Base-by-base conservation (phyloP, 64 coral and sea anemone genomes). In the Platygyra sinensis region DNA sequence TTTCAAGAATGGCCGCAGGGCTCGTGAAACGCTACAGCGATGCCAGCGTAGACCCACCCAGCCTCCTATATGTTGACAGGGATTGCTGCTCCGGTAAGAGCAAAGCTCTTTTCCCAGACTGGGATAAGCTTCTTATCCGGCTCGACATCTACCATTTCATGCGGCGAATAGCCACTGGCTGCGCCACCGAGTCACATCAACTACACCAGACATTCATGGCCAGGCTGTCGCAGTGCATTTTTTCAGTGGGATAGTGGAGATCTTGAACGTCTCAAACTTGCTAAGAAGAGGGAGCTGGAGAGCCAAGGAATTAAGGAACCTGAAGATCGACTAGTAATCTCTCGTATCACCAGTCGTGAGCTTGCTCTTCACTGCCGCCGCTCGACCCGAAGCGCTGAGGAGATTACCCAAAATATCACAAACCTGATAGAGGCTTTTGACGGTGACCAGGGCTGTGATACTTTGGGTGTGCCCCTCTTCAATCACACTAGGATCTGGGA, bases 81-180 rank as follows among this genome's bases (percentile, higher is more conserved):
- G 76, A 90, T 25, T 90, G 88, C 62, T 90, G 88, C 60, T 31
- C 39, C 50, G 61, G 25, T 15, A 88, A 75, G 82, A 91, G 72
- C 72, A 82, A 81, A 30, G 30, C 54, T 30, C 29, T 94, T 14
- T 94, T 94, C 39, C 20, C 72, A 16, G 59, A 52, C 0, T 90
- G 93, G 93, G 38, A 52, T 28, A 80, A 86, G 16, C 28, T 90
- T 0, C 13, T 46, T 54, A 72, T 94, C 18, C 50, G 57, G 30
- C 78, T 94, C 20, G 80, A 94, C 33, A 86, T 77, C 10, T 89
- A 88, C 72, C 93, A 94, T 28, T 94, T 86, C 49, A 94, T 94
- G 80, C 39, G 88, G 0, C 88, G 80, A 10, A 54, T 94, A 10
- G 63, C 93, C 50, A 39, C 72, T 77, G 93, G 73, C 54, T 75